Base-by-base conservation (phyloP, 2,888 invertebrate genomes). In the Yponomeuta evonymella region DNA sequence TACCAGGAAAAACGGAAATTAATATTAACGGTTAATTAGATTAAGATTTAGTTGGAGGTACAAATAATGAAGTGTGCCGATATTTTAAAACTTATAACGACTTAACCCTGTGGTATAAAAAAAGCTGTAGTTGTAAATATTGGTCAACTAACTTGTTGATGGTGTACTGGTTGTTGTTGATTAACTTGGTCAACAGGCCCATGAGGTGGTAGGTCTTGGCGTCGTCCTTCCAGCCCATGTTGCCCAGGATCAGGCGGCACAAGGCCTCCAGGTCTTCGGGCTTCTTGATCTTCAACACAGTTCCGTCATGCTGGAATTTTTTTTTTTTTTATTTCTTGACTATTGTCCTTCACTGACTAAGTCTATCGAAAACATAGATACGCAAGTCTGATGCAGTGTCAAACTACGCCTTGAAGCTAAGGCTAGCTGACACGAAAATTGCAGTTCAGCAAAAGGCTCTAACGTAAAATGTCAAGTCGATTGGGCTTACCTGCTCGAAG, bases 191-290 rank as follows among this genome's bases (percentile, higher is more conserved):
- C 77, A 89, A 81, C 74, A 90, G 72, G 76, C 85, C 83, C 72
- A 83, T 81, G 63, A 91, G 72, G 75, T 88, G 85, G 81, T 84
- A 93, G 79, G 89, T 92, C 77, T 93, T 92, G 69, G 90, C 92
- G 81, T 95, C 94, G 72, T 94, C 89, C 70, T 94, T 76, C 70
- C 89, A 73, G 71, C 93, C 93, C 73, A 94, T 88, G 75, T 95
- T 95, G 67, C 94, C 94, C 80, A 95, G 93, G 74, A 96, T 87
- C 75, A 96, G 78, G 76, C 94, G 93, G 67, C 95, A 95, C 73
- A 96, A 90, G 77, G 92, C 90, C 80, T 96, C 94, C 74, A 95
- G 87, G 75, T 95, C 94, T 75, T 95, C 94, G 2, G 94, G 90
- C 74, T 95, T 94, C 83, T 92, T 95, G 71, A 96, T 83, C 76